phyloP scores from a whole-genome alignment of 2,113 vertebrate genomes.

The Ardeotis arabs region DNA sequence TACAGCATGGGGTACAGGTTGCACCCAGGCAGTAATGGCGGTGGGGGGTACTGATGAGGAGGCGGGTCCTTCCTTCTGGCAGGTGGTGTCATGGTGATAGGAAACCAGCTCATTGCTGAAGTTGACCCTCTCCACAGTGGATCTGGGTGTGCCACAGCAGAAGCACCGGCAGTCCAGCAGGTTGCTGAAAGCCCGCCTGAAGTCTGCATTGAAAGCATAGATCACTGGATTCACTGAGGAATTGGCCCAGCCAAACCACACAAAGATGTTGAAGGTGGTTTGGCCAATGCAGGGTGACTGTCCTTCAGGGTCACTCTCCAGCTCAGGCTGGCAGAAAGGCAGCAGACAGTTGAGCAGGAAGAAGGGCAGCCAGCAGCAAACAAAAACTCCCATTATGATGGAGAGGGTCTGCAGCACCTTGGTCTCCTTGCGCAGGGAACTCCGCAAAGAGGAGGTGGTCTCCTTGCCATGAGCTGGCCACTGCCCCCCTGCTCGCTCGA shows the following conservation, averaged over 20 bases:
- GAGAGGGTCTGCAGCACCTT: slow-evolving; percentile 85
- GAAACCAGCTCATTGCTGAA: slow-evolving; percentile 82
- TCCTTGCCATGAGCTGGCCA: slow-evolving; percentile 36
- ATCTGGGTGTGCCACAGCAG: slow-evolving; percentile 62
- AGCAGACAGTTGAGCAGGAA: slow-evolving; percentile 85
- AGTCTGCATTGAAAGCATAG: slow-evolving; percentile 84
- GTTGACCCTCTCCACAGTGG: slow-evolving; percentile 74
- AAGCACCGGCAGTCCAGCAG: slow-evolving; percentile 74
- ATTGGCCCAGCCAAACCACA: slow-evolving; percentile 87
- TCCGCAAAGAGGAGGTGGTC: slow-evolving; percentile 66
- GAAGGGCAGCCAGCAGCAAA: slow-evolving; percentile 86
- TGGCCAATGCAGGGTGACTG: slow-evolving; percentile 74
- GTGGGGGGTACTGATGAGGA: background rate
- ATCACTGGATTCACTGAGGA: slow-evolving; percentile 84
- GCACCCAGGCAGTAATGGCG: slow-evolving; percentile 49
- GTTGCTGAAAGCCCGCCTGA: slow-evolving; percentile 79
- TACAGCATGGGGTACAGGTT: background rate
- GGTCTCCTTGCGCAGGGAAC: slow-evolving; percentile 83
- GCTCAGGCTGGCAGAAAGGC: slow-evolving; percentile 75
- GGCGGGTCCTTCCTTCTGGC: slow-evolving; percentile 70
- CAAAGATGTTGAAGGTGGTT: slow-evolving; percentile 82
- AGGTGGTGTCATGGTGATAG: slow-evolving; percentile 78
- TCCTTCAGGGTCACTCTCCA: background rate
- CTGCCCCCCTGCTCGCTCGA: slow-evolving; percentile 78
- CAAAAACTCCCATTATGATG: slow-evolving; percentile 85